phyloP scores from a whole-genome alignment of 2,113 vertebrate genomes.

The Dascyllus trimaculatus region DNA sequence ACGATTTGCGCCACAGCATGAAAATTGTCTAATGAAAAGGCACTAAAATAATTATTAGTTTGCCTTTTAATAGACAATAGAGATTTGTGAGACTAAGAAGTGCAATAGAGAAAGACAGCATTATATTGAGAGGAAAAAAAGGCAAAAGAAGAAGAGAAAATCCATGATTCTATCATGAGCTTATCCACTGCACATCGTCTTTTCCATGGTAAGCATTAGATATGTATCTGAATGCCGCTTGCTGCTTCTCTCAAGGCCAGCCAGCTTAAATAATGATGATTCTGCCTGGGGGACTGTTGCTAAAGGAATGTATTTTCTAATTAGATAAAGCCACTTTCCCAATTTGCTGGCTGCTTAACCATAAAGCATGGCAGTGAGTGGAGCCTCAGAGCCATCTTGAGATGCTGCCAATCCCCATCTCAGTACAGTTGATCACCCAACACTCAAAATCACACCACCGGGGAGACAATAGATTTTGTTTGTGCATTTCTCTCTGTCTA shows the following conservation, averaged over 20 bases:
- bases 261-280: conserved; percentile 84
- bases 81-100: conserved; percentile 43
- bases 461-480: conserved; percentile 70
- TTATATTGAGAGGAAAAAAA: conserved; percentile 46
- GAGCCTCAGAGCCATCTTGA: conserved; percentile 78
- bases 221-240: conserved; percentile 80
- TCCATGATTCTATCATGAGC: conserved; percentile 64
- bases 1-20: conserved; percentile 64
- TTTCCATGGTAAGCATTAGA: conserved; percentile 74
- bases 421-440: conserved; percentile 62
- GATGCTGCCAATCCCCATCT: conserved; percentile 74
- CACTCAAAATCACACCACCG: conserved; percentile 63
- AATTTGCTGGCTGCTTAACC: conserved; percentile 86
- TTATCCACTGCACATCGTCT: conserved; percentile 66
- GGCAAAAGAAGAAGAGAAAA: conserved; percentile 49
- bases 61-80: conserved; percentile 66
- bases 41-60: conserved; percentile 68
- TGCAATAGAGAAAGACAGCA: conserved; percentile 52
- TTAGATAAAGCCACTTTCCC: conserved; percentile 85
- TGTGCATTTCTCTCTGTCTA: conserved; percentile 47
- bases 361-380: conserved; percentile 78
- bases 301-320: conserved; percentile 85
- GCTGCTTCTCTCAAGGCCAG: conserved; percentile 79
- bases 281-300: conserved; percentile 79
- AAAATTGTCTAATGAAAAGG: conserved; percentile 69